Evolutionary conservation across 2,113 vertebrate genomes (phyloP).

Genomic region (Malaclemys terrapin): DNA sequence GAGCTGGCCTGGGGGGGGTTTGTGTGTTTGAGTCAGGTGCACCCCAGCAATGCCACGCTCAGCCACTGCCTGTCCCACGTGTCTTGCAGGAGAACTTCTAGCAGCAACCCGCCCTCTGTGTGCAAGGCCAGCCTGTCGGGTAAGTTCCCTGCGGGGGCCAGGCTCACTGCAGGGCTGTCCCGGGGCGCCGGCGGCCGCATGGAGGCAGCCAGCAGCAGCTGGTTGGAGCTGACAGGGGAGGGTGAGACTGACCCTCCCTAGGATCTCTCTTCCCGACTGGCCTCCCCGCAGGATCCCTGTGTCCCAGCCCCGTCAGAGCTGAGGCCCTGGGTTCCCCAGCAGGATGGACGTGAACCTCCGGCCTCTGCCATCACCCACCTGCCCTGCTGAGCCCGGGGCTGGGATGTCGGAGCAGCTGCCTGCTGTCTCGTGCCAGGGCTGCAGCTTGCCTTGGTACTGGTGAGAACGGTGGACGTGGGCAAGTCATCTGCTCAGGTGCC

Average conservation of each 20-base stretch:
- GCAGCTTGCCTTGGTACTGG: too few relatives aligned
- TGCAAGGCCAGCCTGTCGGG: constrained; percentile 85
- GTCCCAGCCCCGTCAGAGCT: not conserved
- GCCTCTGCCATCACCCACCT: not conserved
- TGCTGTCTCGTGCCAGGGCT: not conserved
- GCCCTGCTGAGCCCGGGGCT: not conserved
- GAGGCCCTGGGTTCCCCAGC: too few relatives aligned
- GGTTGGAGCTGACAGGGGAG: not conserved
- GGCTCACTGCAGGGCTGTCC: not conserved
- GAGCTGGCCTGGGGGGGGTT: not conserved
- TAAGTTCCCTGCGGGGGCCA: constrained; percentile 49
- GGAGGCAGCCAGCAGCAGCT: not conserved
- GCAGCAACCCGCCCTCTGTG: constrained; percentile 79
- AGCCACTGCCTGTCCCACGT: rapidly evolving
- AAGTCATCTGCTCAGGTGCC: not conserved
- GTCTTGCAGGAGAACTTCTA: constrained; percentile 78
- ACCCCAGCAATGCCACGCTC: not conserved
- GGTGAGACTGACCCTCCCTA: not conserved
- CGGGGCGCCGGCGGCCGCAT: not conserved
- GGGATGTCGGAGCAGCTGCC: not conserved
- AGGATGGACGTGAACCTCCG: not conserved
- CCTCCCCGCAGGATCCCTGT: not conserved
- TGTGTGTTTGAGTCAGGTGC: not conserved
- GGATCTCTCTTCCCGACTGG: not conserved
- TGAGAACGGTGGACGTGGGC: not conserved